Conservation (phyloP, 2,888 invertebrate genomes). For the Fragum sueziense region DNA sequence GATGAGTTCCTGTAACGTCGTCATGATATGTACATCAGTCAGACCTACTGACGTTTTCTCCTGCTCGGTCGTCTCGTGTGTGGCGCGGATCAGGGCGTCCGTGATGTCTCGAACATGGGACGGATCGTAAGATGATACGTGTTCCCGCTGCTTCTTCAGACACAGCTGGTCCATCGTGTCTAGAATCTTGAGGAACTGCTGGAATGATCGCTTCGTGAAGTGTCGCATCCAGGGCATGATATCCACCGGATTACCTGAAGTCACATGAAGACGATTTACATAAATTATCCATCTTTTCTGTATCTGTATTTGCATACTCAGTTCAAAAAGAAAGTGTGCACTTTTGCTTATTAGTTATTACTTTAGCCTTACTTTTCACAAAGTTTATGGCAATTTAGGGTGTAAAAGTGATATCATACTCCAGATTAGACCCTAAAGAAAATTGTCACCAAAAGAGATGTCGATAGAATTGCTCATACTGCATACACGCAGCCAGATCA, state of each 20-base stretch:
- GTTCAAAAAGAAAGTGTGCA: no score
- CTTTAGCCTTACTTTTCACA: no score
- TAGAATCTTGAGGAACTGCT: slow-evolving; percentile 66
- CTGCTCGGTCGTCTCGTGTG: slow-evolving; percentile 63
- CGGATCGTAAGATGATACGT: slow-evolving; percentile 69
- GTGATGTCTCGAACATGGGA: slow-evolving; percentile 73
- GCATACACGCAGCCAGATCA: no score
- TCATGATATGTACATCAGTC: slow-evolving; percentile 72
- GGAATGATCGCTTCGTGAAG: slow-evolving; percentile 68
- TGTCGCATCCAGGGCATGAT: slow-evolving; percentile 77
- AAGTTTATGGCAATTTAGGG: no score
- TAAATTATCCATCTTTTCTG: no score
- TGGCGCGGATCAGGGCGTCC: slow-evolving; percentile 73
- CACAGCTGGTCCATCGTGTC: slow-evolving; percentile 72
- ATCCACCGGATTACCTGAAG: slow-evolving; percentile 75
- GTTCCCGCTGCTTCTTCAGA: slow-evolving; percentile 70
- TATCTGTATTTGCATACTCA: no score
- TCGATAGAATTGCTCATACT: no score
- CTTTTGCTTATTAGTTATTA: no score
- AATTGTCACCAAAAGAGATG: no score
- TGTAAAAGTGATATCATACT: no score
- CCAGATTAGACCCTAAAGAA: no score
- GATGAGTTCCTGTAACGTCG: slow-evolving; percentile 75
- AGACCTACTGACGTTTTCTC: slow-evolving; percentile 69
- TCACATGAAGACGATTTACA: no score